Evolutionary conservation across 2,797 vertebrate genomes (phyloP).

Genomic region (Poliocrania exsul): DNA sequence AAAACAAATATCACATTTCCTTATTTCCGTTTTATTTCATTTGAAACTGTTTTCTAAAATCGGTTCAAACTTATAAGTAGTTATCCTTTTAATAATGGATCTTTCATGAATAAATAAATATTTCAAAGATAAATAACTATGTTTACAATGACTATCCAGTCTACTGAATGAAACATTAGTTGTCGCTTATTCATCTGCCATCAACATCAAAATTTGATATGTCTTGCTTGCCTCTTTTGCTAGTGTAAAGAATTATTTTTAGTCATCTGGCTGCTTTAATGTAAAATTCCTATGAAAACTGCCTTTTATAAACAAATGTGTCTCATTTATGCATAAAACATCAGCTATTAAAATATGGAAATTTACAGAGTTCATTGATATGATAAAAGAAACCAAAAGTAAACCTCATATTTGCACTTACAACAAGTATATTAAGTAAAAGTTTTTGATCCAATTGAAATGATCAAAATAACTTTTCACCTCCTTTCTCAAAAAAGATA

Average conservation of each 20-base stretch:
- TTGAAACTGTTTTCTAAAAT: background rate
- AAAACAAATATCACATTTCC: background rate
- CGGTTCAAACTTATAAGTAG: background rate
- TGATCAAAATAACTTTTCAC: background rate
- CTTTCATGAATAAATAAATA: constrained; percentile 36
- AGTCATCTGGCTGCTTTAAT: background rate
- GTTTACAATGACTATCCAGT: background rate
- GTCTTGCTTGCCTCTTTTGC: background rate
- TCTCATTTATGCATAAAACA: background rate
- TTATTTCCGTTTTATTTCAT: background rate
- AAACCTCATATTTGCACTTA: background rate
- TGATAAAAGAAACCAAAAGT: background rate
- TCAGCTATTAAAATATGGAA: background rate
- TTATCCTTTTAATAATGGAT: background rate
- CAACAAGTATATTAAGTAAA: background rate
- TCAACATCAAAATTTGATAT: background rate
- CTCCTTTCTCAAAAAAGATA: background rate
- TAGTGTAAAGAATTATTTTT: background rate
- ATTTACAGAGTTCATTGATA: background rate
- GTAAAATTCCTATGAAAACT: background rate
- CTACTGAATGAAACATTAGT: constrained; percentile 3
- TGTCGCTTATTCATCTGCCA: background rate
- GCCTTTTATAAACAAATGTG: background rate
- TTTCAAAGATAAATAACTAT: background rate
- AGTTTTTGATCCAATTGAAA: background rate